Evolutionary conservation across 2,888 invertebrate species (phyloP).

Genomic region (Brachylomia viminalis): DNA sequence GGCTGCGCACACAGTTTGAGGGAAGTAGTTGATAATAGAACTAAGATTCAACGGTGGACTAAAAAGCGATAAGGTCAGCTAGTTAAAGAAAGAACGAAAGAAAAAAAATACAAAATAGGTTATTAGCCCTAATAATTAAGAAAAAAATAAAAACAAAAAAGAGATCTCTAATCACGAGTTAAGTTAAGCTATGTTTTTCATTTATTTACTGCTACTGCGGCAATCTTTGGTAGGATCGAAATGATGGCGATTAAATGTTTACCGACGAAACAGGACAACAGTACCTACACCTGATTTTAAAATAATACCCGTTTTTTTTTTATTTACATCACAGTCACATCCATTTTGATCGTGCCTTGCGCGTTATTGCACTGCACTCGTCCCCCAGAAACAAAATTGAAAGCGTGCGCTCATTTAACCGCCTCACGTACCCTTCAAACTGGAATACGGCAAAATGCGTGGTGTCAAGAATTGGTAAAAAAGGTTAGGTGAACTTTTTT

Average conservation of each 20-base stretch:
- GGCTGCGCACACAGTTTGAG: neutral
- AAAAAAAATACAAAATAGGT: too few relatives aligned
- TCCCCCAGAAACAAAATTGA: conserved; percentile 22
- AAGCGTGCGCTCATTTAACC: conserved; percentile 40
- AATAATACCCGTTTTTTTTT: neutral
- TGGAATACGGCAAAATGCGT: neutral
- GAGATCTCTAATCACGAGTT: too few relatives aligned
- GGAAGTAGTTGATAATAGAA: neutral
- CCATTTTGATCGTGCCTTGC: neutral
- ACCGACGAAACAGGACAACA: neutral
- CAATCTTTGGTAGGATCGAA: neutral
- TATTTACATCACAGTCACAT: neutral
- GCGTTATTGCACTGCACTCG: conserved; percentile 11
- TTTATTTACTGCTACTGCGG: too few relatives aligned
- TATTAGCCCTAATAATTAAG: too few relatives aligned
- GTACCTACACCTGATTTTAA: neutral
- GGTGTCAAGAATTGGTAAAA: neutral
- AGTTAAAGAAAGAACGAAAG: too few relatives aligned
- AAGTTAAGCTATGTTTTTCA: neutral
- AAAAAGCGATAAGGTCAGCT: neutral
- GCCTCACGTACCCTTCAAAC: neutral
- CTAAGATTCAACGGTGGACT: neutral
- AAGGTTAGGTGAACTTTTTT: neutral
- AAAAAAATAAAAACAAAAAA: too few relatives aligned
- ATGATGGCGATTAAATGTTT: neutral